Conservation (phyloP, 1,140 invertebrate species). For the Dufourea novaeangliae region DNA sequence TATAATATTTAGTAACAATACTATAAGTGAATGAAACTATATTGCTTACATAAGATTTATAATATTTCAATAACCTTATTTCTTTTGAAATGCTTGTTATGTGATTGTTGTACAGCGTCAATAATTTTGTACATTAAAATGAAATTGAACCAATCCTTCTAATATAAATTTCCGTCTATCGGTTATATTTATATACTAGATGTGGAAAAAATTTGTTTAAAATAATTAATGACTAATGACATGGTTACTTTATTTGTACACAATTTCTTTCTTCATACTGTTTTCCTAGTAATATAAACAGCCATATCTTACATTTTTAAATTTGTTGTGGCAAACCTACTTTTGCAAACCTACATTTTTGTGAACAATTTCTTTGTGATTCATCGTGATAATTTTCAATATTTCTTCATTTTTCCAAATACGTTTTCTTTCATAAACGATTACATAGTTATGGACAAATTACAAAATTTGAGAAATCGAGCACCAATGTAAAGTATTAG, state of each 20-base stretch:
- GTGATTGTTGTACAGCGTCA: conserved; percentile 28
- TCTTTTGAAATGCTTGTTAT: conserved; percentile 22
- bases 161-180: neutral
- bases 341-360: too few relatives aligned
- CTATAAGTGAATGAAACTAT: conserved; percentile 13
- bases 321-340: too few relatives aligned
- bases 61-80: conserved; percentile 21
- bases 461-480: too few relatives aligned
- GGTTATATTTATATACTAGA: neutral
- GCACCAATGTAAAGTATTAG: too few relatives aligned
- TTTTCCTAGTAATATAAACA: neutral
- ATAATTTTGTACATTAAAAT: conserved; percentile 43
- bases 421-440: too few relatives aligned
- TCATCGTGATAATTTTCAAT: too few relatives aligned
- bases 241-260: neutral
- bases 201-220: neutral
- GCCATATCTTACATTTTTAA: neutral
- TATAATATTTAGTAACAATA: conserved; percentile 30
- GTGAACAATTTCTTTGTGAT: too few relatives aligned
- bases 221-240: neutral
- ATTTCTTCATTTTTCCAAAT: too few relatives aligned
- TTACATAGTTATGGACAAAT: too few relatives aligned
- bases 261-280: neutral
- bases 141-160: neutral
- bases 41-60: conserved; percentile 29